Evolutionary conservation across 2,888 invertebrate species (phyloP), one percentile per base, ranked within the genome.

Genomic region (Ecliptopera silaceata): DNA sequence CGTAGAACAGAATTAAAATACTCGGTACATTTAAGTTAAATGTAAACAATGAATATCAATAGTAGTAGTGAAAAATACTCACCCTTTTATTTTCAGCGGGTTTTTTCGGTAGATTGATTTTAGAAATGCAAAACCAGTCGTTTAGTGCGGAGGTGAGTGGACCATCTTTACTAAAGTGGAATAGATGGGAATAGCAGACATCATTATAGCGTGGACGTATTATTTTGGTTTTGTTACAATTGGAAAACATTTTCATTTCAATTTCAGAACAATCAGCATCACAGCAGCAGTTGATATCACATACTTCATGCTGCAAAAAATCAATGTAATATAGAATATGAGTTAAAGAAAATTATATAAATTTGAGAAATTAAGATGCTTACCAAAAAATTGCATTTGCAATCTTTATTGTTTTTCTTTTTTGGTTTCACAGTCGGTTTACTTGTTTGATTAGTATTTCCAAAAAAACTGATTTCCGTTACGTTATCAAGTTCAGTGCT

Each of bases 261-360:
- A 86, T 84, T 20, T 86, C 80, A 8, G 92, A 84, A 74, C 97
- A 97, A 69, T 97, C 96, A 43, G 71, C 74, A 79, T 97, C 97
- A 80, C 97, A 97, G 75, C 97, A 97, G 75, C 97, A 97, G 79
- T 96, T 95, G 49, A 96, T 92, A 82, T 97, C 96, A 84, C 97
- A 97, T 32, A 89, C 85, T 67, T 90, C 85, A 45, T 83, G 82
- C 95, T 95, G 79, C 5, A 84, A 65, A 12, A 15, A 36, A 36
- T 5, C 34, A 34, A 15, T 1, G 12, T 32, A 32, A 12, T 34
- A 13, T 12, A 5, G n/a, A n/a, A 34, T 13, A n/a, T n/a, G 4
- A 31, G 3, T 31, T 4, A 26, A 6, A 8, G 2, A 5, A 26
- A 26, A 1, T 26, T 26, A 8, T 26, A 6, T 26, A 4, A 26